Evolutionary conservation across 2,113 vertebrate genomes (phyloP).

Genomic region (Myotis davidii): DNA sequence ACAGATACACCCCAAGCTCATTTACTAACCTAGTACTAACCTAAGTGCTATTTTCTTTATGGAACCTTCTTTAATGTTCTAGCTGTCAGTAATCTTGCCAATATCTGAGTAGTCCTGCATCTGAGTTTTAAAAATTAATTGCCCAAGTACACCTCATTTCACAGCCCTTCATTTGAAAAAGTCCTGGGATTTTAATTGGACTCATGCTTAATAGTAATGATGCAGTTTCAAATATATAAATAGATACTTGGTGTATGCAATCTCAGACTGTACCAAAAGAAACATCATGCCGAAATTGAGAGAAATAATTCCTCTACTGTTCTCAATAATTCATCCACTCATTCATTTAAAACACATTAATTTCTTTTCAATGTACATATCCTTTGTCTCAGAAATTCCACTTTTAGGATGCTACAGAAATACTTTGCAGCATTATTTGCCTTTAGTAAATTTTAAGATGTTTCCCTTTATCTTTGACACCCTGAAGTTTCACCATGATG

Average conservation of each 20-base stretch:
- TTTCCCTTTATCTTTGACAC: background rate
- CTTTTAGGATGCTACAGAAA: slow-evolving; percentile 18
- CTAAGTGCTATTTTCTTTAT: slow-evolving; percentile 35
- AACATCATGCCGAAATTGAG: background rate
- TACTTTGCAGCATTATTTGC: background rate
- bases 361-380: background rate
- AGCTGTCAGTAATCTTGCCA: slow-evolving; percentile 52
- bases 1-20: background rate
- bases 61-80: slow-evolving; percentile 12
- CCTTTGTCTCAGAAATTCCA: slow-evolving; percentile 39
- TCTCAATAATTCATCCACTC: background rate
- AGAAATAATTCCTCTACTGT: slow-evolving; percentile 17
- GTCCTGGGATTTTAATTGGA: slow-evolving; percentile 65
- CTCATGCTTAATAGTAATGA: slow-evolving; percentile 48
- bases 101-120: slow-evolving; percentile 12
- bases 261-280: slow-evolving; percentile 28
- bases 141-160: slow-evolving; percentile 25
- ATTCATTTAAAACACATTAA: slow-evolving; percentile 38
- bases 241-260: background rate
- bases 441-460: background rate
- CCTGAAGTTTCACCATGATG: background rate
- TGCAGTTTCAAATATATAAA: slow-evolving; percentile 60
- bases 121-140: slow-evolving; percentile 64
- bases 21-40: slow-evolving; percentile 3
- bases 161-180: slow-evolving; percentile 60